These are phyloP conservation scores for Oreochromis spilurus DNA, from an alignment of 2,113 vertebrate genomes.

Conservation along the genomic window DNA sequence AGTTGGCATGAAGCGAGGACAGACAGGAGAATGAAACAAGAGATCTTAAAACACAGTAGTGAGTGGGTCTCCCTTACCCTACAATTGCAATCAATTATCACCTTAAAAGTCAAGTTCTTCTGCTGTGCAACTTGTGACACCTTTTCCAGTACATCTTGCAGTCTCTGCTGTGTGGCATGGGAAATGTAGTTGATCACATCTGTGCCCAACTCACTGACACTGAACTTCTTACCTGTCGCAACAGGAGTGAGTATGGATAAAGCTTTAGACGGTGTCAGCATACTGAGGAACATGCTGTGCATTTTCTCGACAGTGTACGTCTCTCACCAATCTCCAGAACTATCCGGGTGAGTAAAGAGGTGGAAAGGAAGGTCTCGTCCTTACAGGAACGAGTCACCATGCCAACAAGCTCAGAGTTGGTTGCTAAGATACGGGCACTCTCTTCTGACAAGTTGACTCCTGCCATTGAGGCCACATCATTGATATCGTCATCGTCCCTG, in stretches of 20 bases:
- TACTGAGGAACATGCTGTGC: neutral
- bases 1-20: neutral
- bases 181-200: slow-evolving; percentile 88
- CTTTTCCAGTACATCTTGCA: slow-evolving; percentile 86
- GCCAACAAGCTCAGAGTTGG: slow-evolving; percentile 86
- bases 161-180: slow-evolving; percentile 84
- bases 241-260: neutral
- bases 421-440: slow-evolving; percentile 87
- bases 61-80: neutral
- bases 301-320: neutral
- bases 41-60: neutral
- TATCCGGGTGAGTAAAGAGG: slow-evolving; percentile 78
- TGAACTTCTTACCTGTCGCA: slow-evolving; percentile 83
- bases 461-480: slow-evolving; percentile 90
- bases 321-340: slow-evolving; percentile 84
- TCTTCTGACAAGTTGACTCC: slow-evolving; percentile 91
- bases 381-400: slow-evolving; percentile 87
- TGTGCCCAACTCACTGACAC: slow-evolving; percentile 82
- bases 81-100: slow-evolving; percentile 36
- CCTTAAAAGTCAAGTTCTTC: slow-evolving; percentile 85
- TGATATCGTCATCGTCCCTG: slow-evolving; percentile 92
- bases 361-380: slow-evolving; percentile 85
- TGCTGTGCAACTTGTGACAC: slow-evolving; percentile 86
- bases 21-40: neutral
- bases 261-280: neutral